phyloP scores from a whole-genome alignment of 2,113 vertebrate genomes.

The Podarcis raffonei region DNA sequence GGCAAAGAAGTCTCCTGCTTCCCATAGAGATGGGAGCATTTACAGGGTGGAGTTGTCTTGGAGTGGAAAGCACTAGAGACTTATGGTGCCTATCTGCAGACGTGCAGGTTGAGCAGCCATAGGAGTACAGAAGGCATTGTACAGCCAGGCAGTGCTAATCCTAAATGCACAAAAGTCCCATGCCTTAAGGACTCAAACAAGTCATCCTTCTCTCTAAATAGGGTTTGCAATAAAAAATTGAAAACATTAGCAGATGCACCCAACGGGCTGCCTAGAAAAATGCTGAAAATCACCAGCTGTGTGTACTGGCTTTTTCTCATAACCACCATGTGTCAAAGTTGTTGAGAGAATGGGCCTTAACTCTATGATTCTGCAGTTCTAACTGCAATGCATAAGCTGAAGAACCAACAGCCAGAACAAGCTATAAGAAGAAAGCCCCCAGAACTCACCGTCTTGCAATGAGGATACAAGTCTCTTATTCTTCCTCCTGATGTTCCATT shows the following conservation, averaged over 20 bases:
- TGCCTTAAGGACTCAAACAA: not conserved
- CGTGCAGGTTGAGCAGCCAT: not conserved
- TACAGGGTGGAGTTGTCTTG: too few relatives aligned
- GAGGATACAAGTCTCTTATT: not conserved
- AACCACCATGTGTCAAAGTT: not conserved
- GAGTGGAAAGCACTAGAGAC: too few relatives aligned
- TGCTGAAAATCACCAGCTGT: not conserved
- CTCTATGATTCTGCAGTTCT: not conserved
- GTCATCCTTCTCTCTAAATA: not conserved
- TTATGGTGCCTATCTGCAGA: not conserved
- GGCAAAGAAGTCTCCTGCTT: not conserved
- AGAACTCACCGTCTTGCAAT: constrained; percentile 8
- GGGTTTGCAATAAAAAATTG: not conserved
- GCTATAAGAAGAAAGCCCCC: not conserved
- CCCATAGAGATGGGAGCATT: not conserved
- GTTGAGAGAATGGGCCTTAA: not conserved
- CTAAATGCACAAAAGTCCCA: not conserved
- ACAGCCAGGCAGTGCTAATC: not conserved
- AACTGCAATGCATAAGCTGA: not conserved
- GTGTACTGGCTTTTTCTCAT: not conserved
- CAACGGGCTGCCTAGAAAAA: not conserved
- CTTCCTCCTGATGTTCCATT: not conserved
- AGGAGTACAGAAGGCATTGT: not conserved
- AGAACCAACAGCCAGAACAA: not conserved
- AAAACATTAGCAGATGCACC: not conserved